Percentiles rank a stretch among this genome's conserved stretches.
These are phyloP conservation scores for Trachelus stipa DNA, from an alignment of 2,888 invertebrate species.

Conservation along the genomic window DNA sequence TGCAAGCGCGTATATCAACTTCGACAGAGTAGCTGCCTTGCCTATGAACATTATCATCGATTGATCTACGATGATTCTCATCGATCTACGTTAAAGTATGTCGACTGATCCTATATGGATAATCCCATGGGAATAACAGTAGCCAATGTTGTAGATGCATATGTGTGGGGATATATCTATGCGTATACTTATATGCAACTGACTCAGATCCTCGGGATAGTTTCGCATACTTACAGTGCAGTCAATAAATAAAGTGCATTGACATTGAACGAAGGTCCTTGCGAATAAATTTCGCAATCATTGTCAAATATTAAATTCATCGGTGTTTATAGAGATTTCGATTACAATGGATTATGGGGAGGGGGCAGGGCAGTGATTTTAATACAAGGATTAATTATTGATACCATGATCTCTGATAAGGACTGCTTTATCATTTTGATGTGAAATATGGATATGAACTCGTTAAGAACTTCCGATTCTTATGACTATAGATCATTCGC, in stretches of 20 bases:
- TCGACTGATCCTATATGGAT: neutral
- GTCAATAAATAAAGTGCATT: neutral
- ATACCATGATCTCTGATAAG: neutral
- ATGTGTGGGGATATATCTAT: neutral
- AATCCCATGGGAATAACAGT: neutral
- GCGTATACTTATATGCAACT: neutral
- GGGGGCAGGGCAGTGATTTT: neutral
- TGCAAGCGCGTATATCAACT: neutral
- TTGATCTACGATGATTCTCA: neutral
- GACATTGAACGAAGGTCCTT: neutral
- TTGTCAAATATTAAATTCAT: no score
- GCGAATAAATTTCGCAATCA: no score
- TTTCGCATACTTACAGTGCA: neutral
- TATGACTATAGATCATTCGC: neutral
- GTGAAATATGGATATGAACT: neutral
- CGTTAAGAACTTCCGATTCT: neutral
- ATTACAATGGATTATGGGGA: neutral
- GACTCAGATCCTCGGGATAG: neutral
- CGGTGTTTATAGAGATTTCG: no score
- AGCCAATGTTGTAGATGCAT: neutral
- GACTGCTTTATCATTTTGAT: neutral
- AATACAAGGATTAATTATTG: neutral
- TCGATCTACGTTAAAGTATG: neutral
- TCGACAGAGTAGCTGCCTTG: neutral
- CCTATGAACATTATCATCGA: neutral